Conservation (phyloP, 2,888 invertebrate genomes). For the Pantelozetes paolii region DNA sequence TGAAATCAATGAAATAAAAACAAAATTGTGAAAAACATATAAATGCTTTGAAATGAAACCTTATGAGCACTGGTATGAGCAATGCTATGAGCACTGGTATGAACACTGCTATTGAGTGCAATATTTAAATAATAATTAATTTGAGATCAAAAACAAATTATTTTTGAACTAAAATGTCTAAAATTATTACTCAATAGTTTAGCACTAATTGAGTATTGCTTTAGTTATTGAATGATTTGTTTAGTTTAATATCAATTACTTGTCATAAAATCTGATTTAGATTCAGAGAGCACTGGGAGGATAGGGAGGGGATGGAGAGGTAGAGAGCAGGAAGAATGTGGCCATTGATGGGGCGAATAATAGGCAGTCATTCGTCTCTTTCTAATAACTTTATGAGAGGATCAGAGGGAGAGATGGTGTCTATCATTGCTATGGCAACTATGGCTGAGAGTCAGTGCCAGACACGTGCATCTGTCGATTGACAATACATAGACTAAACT, state of each 20-base stretch:
- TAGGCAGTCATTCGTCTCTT: not conserved
- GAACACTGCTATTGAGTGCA: too few species aligned
- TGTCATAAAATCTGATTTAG: constrained; percentile 31
- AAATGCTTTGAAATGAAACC: too few species aligned
- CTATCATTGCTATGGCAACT: constrained; percentile 13
- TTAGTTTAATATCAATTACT: constrained; percentile 35
- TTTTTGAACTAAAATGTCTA: too few species aligned
- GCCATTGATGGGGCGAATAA: constrained; percentile 16
- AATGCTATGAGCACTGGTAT: too few species aligned
- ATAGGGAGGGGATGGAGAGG: not conserved
- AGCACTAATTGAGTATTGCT: not conserved
- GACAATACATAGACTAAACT: not conserved
- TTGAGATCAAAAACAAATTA: too few species aligned
- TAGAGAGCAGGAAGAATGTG: not conserved
- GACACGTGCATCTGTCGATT: constrained; percentile 28
- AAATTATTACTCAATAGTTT: too few species aligned
- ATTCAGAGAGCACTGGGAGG: too few species aligned
- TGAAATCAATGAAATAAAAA: too few species aligned
- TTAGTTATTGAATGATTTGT: constrained; percentile 15
- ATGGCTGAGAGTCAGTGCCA: not conserved
- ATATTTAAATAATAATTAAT: too few species aligned
- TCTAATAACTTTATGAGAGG: constrained; percentile 15
- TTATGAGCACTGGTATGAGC: too few species aligned
- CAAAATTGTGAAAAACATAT: too few species aligned
- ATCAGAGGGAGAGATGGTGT: not conserved